These are phyloP conservation scores for Ptychadena robeensis DNA, from an alignment of 2,797 vertebrate genomes.

Conservation along the genomic window DNA sequence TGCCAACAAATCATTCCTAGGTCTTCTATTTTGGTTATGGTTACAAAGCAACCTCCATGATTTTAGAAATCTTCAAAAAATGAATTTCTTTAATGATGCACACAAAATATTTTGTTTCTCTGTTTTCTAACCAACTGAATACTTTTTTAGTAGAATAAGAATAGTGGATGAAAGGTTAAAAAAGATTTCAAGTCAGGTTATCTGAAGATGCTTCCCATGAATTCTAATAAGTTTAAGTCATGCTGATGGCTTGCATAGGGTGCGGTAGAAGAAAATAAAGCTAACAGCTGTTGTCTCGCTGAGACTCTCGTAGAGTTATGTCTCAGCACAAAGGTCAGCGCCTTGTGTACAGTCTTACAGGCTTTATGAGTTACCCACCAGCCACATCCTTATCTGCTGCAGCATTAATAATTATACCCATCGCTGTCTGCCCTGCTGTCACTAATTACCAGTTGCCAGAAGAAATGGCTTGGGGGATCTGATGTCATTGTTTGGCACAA, in stretches of 20 bases:
- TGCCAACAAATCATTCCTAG: neutral
- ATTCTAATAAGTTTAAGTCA: neutral
- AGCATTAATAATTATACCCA: slow-evolving; percentile 39
- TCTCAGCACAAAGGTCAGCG: slow-evolving; percentile 22
- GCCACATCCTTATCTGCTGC: slow-evolving; percentile 35
- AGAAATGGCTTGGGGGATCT: slow-evolving; percentile 40
- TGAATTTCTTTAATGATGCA: neutral
- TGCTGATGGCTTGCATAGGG: neutral
- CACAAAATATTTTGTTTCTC: neutral
- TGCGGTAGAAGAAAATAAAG: slow-evolving; percentile 12
- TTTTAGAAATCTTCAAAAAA: neutral
- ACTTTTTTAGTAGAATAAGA: no score
- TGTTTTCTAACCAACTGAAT: no score
- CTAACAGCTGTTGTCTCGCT: slow-evolving; percentile 24
- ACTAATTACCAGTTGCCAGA: slow-evolving; percentile 61
- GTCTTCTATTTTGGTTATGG: neutral
- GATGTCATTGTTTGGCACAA: slow-evolving; percentile 55
- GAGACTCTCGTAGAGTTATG: neutral
- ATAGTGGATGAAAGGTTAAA: no score
- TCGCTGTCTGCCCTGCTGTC: slow-evolving; percentile 37
- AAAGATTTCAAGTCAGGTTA: no score
- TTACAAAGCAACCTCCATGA: neutral
- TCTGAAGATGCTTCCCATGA: neutral
- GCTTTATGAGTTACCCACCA: slow-evolving; percentile 20
- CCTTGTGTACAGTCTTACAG: slow-evolving; percentile 18